Conservation (phyloP, 1,140 invertebrate species). For the Brachystomella parvula region DNA sequence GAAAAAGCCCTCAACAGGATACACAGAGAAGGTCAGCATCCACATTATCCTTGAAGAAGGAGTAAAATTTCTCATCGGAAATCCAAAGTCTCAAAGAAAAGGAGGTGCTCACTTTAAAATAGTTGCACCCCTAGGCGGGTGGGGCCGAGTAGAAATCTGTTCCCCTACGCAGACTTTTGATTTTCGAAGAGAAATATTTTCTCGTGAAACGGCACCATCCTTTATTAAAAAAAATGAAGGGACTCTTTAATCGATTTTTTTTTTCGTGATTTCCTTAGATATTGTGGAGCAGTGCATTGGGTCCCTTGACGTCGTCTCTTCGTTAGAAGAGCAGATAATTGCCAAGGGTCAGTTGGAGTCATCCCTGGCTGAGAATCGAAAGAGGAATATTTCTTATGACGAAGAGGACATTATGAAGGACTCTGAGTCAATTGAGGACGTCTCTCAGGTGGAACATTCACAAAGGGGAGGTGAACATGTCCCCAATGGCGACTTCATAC, state of each 20-base stretch:
- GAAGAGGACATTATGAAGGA: constrained; percentile 65
- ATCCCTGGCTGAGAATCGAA: constrained; percentile 45
- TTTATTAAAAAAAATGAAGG: too few relatives aligned
- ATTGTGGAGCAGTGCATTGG: constrained; percentile 85
- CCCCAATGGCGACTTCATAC: constrained; percentile 40
- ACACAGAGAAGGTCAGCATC: constrained; percentile 61
- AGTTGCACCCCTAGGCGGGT: too few relatives aligned
- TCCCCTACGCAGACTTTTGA: too few relatives aligned
- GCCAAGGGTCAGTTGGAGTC: constrained; percentile 59
- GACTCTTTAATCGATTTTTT: too few relatives aligned
- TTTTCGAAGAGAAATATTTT: too few relatives aligned
- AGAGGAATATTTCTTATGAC: constrained; percentile 54
- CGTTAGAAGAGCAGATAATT: constrained; percentile 68
- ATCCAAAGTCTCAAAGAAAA: too few relatives aligned
- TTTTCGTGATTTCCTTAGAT: too few relatives aligned
- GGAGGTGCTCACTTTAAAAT: too few relatives aligned
- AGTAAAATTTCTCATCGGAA: too few relatives aligned
- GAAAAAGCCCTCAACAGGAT: constrained; percentile 83
- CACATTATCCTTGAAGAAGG: too few relatives aligned
- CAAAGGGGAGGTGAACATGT: not conserved
- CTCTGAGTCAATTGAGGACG: constrained; percentile 56
- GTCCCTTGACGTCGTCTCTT: constrained; percentile 58
- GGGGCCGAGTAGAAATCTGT: too few relatives aligned
- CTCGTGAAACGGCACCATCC: too few relatives aligned
- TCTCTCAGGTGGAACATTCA: constrained; percentile 33